Evolutionary conservation across 2,113 vertebrate genomes (phyloP).

Genomic region (Tretioscincus oriximinensis): DNA sequence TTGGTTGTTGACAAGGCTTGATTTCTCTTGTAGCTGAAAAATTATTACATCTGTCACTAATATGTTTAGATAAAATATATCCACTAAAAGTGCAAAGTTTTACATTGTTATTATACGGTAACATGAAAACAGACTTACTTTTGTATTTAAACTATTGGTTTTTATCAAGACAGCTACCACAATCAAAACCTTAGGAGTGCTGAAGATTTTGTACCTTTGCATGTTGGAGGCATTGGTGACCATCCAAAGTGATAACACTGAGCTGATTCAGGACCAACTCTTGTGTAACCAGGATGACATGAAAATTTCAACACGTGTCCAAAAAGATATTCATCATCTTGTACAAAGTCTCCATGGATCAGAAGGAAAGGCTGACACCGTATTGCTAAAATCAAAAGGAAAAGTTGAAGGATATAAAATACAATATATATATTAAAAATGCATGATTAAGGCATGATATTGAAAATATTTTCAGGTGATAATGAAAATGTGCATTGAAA

Average conservation of each 20-base stretch:
- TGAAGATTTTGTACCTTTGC: conserved; percentile 61
- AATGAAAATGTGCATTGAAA: too few relatives aligned
- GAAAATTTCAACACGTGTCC: conserved; percentile 65
- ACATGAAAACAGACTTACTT: not conserved
- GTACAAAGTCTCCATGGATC: rapidly evolving
- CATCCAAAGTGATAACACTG: conserved; percentile 79
- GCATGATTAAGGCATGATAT: not conserved
- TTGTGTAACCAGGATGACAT: conserved; percentile 27
- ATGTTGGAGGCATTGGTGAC: conserved; percentile 66
- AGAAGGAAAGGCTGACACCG: conserved; percentile 33
- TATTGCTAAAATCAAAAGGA: conserved; percentile 47
- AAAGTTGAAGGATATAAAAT: conserved; percentile 33
- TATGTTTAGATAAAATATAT: not conserved
- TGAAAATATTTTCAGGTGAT: too few relatives aligned
- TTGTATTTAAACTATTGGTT: too few relatives aligned
- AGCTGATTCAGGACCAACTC: conserved; percentile 62
- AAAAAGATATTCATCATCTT: not conserved
- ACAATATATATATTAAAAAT: not conserved
- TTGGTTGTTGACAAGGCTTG: conserved; percentile 43
- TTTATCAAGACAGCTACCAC: too few relatives aligned
- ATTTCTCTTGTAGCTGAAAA: conserved; percentile 23
- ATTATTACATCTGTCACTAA: not conserved
- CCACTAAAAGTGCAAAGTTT: too few relatives aligned
- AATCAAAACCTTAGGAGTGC: too few relatives aligned
- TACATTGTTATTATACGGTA: too few relatives aligned